phyloP scores from a whole-genome alignment of 1,140 invertebrate species.

The Periplaneta americana region DNA sequence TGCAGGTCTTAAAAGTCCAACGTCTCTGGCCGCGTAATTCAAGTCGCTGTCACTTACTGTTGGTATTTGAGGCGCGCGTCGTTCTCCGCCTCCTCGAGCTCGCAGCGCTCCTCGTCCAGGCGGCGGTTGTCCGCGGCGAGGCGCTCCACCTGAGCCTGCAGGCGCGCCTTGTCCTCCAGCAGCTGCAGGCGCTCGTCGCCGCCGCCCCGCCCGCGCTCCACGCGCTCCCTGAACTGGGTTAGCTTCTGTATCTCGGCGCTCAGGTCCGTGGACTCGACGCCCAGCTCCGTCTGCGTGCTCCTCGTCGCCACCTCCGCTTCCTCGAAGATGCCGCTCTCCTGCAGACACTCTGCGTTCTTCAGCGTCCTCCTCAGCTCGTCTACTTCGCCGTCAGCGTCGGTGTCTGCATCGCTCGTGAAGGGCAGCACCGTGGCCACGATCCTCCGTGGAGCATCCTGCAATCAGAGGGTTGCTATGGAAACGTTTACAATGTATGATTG shows the following conservation, averaged over 20 bases:
- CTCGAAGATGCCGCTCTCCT: constrained; percentile 62
- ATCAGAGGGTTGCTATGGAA: too few relatives aligned
- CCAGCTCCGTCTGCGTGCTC: constrained; percentile 40
- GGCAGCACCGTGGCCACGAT: constrained; percentile 37
- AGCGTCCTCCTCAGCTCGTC: constrained; percentile 34
- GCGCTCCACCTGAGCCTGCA: constrained; percentile 46
- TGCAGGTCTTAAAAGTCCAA: too few relatives aligned
- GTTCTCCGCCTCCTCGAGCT: constrained; percentile 63
- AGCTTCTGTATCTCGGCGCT: constrained; percentile 49
- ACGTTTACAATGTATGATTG: too few relatives aligned
- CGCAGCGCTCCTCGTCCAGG: constrained; percentile 57
- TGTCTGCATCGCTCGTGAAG: constrained; percentile 29
- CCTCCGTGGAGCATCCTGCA: too few relatives aligned
- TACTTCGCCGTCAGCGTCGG: constrained; percentile 29
- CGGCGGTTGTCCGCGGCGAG: constrained; percentile 50
- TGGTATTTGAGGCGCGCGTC: constrained; percentile 57
- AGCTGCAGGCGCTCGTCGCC: constrained; percentile 49
- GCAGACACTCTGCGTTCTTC: constrained; percentile 39
- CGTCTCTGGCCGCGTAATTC: too few relatives aligned
- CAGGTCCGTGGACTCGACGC: constrained; percentile 32
- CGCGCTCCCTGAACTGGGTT: constrained; percentile 47
- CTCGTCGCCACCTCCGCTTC: constrained; percentile 41
- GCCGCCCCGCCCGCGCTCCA: constrained; percentile 40
- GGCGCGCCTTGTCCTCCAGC: constrained; percentile 49
- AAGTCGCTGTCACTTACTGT: constrained; percentile 43